phyloP scores from a whole-genome alignment of 2,888 invertebrate species.

The Macrosoma leucophasiata region DNA sequence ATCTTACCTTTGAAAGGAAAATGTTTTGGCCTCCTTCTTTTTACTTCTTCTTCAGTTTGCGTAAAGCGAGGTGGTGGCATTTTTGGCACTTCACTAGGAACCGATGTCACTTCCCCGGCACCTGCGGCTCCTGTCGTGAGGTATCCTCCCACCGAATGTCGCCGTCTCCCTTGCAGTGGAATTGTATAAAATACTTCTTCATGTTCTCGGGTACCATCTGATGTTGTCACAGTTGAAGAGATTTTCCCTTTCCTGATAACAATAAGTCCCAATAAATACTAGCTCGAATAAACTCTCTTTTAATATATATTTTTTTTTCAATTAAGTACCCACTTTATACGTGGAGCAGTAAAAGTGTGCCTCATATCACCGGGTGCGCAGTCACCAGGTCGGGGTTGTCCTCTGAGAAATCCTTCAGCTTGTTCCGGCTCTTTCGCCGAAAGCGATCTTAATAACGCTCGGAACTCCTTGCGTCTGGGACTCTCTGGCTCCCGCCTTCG shows the following conservation, averaged over 20 bases:
- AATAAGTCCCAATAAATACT: slow-evolving; percentile 5
- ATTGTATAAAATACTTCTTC: slow-evolving; percentile 79
- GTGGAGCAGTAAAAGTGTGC: slow-evolving; percentile 61
- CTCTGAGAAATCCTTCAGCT: slow-evolving; percentile 79
- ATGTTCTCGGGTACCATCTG: slow-evolving; percentile 61
- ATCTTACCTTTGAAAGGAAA: slow-evolving; percentile 61
- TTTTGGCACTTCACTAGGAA: slow-evolving; percentile 72
- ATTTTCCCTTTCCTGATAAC: slow-evolving; percentile 63
- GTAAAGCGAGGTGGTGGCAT: slow-evolving; percentile 67
- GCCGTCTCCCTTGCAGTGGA: slow-evolving; percentile 63
- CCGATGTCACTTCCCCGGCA: slow-evolving; percentile 59
- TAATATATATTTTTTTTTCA: too few species aligned
- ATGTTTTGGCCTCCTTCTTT: slow-evolving; percentile 59
- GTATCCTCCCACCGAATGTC: slow-evolving; percentile 83
- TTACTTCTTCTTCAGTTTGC: slow-evolving; percentile 53
- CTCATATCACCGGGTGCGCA: slow-evolving; percentile 76
- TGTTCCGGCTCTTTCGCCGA: slow-evolving; percentile 79
- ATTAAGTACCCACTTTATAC: slow-evolving; percentile 61
- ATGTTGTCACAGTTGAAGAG: slow-evolving; percentile 50
- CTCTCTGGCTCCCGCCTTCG: slow-evolving; percentile 59
- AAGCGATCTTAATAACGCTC: slow-evolving; percentile 77
- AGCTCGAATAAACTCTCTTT: slow-evolving; percentile 4
- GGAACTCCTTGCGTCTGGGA: slow-evolving; percentile 70
- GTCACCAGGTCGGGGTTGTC: slow-evolving; percentile 82
- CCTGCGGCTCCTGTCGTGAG: slow-evolving; percentile 62